A percentile compares a stretch with the other conserved stretches of the same genome.
These are phyloP conservation scores for Chromoteleia sp. DNA, from an alignment of 2,888 invertebrate genomes.

Conservation along the genomic window DNA sequence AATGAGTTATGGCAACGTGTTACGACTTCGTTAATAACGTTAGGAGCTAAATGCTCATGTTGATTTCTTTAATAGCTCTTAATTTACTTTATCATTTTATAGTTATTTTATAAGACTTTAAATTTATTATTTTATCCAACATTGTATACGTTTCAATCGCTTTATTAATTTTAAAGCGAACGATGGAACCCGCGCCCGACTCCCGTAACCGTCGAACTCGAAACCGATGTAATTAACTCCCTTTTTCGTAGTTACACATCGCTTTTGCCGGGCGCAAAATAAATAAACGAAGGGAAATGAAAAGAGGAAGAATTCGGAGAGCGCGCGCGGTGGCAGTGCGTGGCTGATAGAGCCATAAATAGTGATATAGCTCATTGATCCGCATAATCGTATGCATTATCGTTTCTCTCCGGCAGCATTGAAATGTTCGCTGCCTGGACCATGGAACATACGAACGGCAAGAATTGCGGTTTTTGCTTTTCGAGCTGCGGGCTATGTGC, in stretches of 20 bases:
- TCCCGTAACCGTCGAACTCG: background rate
- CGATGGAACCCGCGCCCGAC: background rate
- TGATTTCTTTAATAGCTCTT: conserved; percentile 27
- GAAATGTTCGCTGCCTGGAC: conserved; percentile 62
- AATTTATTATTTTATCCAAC: background rate
- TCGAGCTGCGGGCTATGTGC: conserved; percentile 80
- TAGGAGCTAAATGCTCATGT: background rate
- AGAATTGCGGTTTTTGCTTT: conserved; percentile 81
- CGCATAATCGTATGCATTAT: conserved; percentile 84
- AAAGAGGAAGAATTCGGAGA: conserved; percentile 28
- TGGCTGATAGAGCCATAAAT: conserved; percentile 83
- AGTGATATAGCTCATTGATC: conserved; percentile 83
- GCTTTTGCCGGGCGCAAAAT: conserved; percentile 9
- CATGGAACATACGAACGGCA: conserved; percentile 55
- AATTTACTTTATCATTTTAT: conserved; percentile 8
- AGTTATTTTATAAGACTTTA: conserved; percentile 1
- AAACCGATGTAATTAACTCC: conserved; percentile 18
- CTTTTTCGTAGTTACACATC: conserved; percentile 16
- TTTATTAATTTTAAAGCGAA: conserved; percentile 12
- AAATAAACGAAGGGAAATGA: conserved; percentile 47
- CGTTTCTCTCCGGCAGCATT: conserved; percentile 76
- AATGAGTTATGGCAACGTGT: conserved; percentile 24
- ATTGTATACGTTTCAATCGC: background rate
- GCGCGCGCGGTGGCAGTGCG: conserved; percentile 73
- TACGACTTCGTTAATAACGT: conserved; percentile 22